Evolutionary conservation across 2,113 vertebrate species (phyloP).

Genomic region (Aptenodytes forsteri): DNA sequence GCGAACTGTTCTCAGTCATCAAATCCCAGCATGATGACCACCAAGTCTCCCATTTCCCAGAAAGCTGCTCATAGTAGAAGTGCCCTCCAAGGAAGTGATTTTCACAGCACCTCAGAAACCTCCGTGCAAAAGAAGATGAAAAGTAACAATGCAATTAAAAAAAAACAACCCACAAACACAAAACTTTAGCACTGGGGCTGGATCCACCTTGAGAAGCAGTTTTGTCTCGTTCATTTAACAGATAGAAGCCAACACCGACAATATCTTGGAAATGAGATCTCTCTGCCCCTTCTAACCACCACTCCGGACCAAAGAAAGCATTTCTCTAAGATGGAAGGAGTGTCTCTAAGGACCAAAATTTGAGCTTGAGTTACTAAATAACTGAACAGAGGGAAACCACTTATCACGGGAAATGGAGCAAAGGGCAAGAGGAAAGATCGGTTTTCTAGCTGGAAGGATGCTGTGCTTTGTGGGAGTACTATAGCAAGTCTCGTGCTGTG

Average conservation of each 20-base stretch:
- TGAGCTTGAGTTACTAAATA: conserved; percentile 29
- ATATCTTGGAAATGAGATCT: neutral
- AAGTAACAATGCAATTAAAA: neutral
- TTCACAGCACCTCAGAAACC: neutral
- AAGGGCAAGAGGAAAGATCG: neutral
- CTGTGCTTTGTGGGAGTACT: neutral
- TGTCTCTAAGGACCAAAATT: neutral
- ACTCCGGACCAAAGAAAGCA: neutral
- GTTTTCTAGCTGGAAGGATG: neutral
- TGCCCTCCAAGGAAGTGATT: neutral
- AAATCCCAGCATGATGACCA: neutral
- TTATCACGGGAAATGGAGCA: neutral
- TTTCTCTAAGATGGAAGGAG: neutral
- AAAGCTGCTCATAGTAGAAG: neutral
- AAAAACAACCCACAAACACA: too few relatives aligned
- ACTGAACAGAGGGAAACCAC: conserved; percentile 2
- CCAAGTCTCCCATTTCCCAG: neutral
- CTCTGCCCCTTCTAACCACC: neutral
- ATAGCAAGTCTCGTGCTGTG: neutral
- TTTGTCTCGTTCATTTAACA: neutral
- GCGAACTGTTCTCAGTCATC: neutral
- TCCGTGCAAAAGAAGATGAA: neutral
- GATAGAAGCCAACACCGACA: neutral
- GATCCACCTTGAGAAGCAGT: neutral
- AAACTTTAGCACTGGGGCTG: neutral